Evolutionary conservation across 2,113 vertebrate genomes (phyloP).

Genomic region (Dermatemys mawii): DNA sequence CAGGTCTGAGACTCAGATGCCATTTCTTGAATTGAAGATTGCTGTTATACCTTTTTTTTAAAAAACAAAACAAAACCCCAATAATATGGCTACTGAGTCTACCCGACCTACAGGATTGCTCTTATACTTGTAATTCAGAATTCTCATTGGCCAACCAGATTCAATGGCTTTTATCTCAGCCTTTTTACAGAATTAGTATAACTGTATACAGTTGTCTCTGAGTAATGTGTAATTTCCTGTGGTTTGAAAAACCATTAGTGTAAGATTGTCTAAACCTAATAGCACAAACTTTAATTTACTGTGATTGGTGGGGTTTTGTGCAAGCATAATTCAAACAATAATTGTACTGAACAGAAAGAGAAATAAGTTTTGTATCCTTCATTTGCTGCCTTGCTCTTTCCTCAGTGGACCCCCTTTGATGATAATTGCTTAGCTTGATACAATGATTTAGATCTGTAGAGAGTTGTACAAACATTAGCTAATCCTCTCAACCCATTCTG

Average conservation of each 20-base stretch:
- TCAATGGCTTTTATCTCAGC: constrained; percentile 57
- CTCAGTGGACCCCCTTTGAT: constrained; percentile 46
- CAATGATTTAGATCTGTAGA: constrained; percentile 48
- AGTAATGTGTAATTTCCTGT: constrained; percentile 47
- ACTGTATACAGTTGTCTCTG: constrained; percentile 57
- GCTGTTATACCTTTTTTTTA: neutral
- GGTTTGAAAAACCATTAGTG: constrained; percentile 62
- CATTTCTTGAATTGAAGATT: neutral
- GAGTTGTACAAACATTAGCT: constrained; percentile 60
- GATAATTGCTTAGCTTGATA: constrained; percentile 14
- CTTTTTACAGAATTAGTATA: constrained; percentile 54
- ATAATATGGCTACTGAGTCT: neutral
- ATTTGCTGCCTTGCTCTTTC: constrained; percentile 19
- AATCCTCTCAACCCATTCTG: constrained; percentile 48
- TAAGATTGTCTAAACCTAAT: constrained; percentile 61
- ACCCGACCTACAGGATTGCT: neutral
- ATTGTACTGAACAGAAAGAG: constrained; percentile 40
- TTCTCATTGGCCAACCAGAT: neutral
- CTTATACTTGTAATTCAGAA: constrained; percentile 52
- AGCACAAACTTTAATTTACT: constrained; percentile 63
- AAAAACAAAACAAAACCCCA: neutral
- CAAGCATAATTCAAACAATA: constrained; percentile 46
- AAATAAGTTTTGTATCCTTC: constrained; percentile 56
- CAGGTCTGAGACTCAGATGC: neutral
- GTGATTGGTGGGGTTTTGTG: constrained; percentile 50